Conservation (phyloP, 2,888 invertebrate species). For the Deilephila porcellus region DNA sequence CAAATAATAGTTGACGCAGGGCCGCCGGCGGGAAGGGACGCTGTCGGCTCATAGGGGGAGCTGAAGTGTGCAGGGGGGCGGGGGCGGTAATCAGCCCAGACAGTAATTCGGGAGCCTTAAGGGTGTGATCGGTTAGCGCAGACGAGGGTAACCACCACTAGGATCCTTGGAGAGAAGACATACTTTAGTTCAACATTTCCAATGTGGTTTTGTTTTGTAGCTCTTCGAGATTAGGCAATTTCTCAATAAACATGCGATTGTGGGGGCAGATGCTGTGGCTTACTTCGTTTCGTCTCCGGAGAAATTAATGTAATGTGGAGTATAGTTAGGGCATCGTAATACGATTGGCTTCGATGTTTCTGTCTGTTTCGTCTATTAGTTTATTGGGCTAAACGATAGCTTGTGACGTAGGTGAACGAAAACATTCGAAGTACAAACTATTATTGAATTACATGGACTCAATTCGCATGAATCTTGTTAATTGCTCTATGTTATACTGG, state of each 20-base stretch:
- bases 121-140: constrained; percentile 83
- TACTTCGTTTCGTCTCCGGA: constrained; percentile 79
- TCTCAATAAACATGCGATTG: constrained; percentile 81
- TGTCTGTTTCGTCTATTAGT: constrained; percentile 67
- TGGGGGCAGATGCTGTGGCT: constrained; percentile 76
- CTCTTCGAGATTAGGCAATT: constrained; percentile 83
- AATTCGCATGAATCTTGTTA: too few relatives aligned
- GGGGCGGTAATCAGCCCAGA: constrained; percentile 79
- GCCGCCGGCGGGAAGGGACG: constrained; percentile 57
- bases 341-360: constrained; percentile 74
- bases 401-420: background rate
- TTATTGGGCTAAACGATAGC: constrained; percentile 50
- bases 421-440: background rate
- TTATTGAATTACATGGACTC: too few relatives aligned
- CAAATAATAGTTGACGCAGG: constrained; percentile 82
- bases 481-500: too few relatives aligned
- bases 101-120: constrained; percentile 83
- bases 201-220: constrained; percentile 84
- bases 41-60: constrained; percentile 43
- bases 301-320: constrained; percentile 81
- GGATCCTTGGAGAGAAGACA: constrained; percentile 82
- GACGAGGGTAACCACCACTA: constrained; percentile 80
- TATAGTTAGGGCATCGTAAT: constrained; percentile 73
- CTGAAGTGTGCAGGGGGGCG: constrained; percentile 47
- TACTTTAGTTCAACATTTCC: constrained; percentile 83